Evolutionary conservation across 2,888 invertebrate species (phyloP).

Genomic region (Drosophila setosimentum): DNA sequence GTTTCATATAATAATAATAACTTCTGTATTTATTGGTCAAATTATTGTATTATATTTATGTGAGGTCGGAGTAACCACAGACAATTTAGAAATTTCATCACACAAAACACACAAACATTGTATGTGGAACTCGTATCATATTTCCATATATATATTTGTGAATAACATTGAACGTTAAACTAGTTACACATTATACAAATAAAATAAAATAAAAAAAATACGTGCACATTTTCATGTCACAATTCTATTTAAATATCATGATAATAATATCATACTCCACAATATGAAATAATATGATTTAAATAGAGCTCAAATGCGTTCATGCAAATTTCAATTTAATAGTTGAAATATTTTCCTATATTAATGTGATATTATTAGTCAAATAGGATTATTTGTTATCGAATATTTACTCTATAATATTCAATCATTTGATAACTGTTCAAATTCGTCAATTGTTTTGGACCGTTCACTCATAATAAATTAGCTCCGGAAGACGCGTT

Average conservation of each 20-base stretch:
- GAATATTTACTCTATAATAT: conserved; percentile 21
- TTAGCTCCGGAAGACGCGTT: conserved; percentile 21
- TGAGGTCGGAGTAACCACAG: neutral
- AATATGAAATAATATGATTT: neutral
- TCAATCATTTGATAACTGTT: conserved; percentile 51
- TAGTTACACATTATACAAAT: neutral
- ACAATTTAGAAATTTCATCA: neutral
- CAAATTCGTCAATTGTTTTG: conserved; percentile 12
- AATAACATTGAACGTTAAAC: neutral
- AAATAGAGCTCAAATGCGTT: neutral
- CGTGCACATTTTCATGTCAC: too few relatives aligned
- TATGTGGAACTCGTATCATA: too few relatives aligned
- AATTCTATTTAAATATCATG: too few relatives aligned
- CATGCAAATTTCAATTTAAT: neutral
- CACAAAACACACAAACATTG: neutral
- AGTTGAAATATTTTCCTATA: neutral
- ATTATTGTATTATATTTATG: neutral
- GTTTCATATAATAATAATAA: neutral
- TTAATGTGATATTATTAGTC: neutral
- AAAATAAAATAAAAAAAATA: neutral
- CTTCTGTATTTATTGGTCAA: neutral
- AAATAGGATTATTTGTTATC: neutral
- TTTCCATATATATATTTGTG: neutral
- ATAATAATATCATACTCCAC: neutral
- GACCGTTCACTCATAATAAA: conserved; percentile 28